Conservation (phyloP, 1,140 invertebrate genomes). For the Sinonovacula constricta region DNA sequence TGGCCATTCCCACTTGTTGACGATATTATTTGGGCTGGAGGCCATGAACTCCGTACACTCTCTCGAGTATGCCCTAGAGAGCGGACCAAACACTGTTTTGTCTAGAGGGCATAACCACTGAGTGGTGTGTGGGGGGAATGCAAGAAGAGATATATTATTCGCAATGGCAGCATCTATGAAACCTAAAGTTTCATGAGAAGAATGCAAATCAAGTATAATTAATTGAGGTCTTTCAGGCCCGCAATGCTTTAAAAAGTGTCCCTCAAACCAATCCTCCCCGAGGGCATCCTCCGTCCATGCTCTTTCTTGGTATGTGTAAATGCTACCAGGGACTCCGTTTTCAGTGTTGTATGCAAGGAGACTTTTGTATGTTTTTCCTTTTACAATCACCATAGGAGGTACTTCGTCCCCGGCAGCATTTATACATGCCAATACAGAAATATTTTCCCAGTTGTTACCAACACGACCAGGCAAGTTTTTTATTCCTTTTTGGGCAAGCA, state of each 20-base stretch:
- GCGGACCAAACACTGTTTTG: slow-evolving; percentile 50
- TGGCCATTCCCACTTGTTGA: slow-evolving; percentile 26
- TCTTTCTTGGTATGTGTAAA: slow-evolving; percentile 37
- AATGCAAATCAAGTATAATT: slow-evolving; percentile 54
- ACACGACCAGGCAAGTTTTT: slow-evolving; percentile 48
- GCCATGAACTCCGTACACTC: slow-evolving; percentile 42
- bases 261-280: slow-evolving; percentile 53
- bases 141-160: slow-evolving; percentile 30
- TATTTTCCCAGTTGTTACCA: slow-evolving; percentile 36
- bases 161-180: slow-evolving; percentile 43
- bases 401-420: slow-evolving; percentile 54
- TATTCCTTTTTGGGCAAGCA: slow-evolving; percentile 25
- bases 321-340: not conserved
- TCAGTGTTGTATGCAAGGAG: slow-evolving; percentile 37
- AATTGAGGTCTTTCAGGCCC: slow-evolving; percentile 53
- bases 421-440: slow-evolving; percentile 48
- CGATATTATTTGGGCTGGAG: slow-evolving; percentile 17
- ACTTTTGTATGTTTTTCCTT: slow-evolving; percentile 49
- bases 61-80: no score
- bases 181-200: slow-evolving; percentile 54
- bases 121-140: slow-evolving; percentile 46
- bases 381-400: slow-evolving; percentile 54
- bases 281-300: slow-evolving; percentile 55
- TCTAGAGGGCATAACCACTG: slow-evolving; percentile 45
- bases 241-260: slow-evolving; percentile 58